A percentile compares a stretch with the other conserved stretches of the same genome.
These are phyloP conservation scores for Drosophila dunni DNA, from an alignment of 1,140 invertebrate species.

Conservation along the genomic window DNA sequence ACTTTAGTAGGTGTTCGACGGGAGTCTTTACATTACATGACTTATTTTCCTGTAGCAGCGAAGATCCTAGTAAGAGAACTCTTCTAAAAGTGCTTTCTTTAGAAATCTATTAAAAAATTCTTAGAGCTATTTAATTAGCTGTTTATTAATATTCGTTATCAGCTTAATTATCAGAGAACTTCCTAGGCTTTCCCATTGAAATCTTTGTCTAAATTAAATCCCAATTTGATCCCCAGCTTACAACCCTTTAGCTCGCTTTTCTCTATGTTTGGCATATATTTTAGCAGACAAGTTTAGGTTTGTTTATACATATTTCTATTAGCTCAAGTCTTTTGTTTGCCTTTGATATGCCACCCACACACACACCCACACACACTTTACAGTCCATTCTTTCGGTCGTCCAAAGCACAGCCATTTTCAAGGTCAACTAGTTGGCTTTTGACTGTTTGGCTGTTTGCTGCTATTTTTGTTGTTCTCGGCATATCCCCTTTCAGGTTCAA, in stretches of 20 bases:
- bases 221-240: no score
- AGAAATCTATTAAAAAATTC: no score
- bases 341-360: conserved; percentile 9
- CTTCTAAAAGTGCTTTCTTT: no score
- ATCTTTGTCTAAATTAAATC: no score
- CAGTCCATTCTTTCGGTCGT: conserved; percentile 6
- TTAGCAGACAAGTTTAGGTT: background rate
- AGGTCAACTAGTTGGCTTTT: conserved; percentile 65
- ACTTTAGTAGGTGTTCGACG: no score
- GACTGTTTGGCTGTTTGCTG: conserved; percentile 29
- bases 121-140: no score
- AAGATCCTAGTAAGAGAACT: no score
- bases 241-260: background rate
- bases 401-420: conserved; percentile 37
- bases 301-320: conserved; percentile 7
- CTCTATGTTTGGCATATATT: background rate
- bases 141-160: no score
- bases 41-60: no score
- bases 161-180: no score
- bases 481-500: conserved; percentile 78
- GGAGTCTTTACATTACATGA: no score
- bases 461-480: conserved; percentile 51
- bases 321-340: conserved; percentile 4
- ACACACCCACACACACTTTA: background rate
- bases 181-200: no score